phyloP scores from a whole-genome alignment of 2,113 vertebrate species.

The Anser cygnoides region DNA sequence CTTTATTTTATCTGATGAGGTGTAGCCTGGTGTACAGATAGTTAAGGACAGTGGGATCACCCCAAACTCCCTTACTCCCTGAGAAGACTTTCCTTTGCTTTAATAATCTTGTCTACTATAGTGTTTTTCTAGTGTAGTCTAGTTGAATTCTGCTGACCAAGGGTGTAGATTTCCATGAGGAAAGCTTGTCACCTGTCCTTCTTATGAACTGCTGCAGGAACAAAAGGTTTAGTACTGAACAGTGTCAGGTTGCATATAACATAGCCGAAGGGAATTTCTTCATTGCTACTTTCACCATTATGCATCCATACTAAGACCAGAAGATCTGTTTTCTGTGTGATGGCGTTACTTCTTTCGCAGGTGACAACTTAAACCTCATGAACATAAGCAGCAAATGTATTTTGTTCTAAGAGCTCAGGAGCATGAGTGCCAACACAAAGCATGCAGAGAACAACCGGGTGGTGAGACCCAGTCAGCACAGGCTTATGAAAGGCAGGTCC shows the following conservation, averaged over 20 bases:
- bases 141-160: neutral
- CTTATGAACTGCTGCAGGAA: neutral
- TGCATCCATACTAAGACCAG: neutral
- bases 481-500: neutral
- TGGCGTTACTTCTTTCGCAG: neutral
- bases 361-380: neutral
- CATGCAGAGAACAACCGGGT: neutral
- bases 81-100: neutral
- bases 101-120: neutral
- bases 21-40: neutral
- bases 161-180: neutral
- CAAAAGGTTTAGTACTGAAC: neutral
- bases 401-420: neutral
- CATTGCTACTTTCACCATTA: neutral
- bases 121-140: neutral
- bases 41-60: neutral
- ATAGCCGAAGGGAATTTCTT: neutral
- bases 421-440: neutral
- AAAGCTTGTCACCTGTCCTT: neutral
- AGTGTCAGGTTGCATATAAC: neutral
- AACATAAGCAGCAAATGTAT: neutral
- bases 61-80: neutral
- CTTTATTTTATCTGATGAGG: neutral
- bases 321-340: neutral
- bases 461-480: neutral